Evolutionary conservation across 2,113 vertebrate species (phyloP), one percentile per base, ranked within the genome.

Genomic region (Daubentonia madagascariensis): DNA sequence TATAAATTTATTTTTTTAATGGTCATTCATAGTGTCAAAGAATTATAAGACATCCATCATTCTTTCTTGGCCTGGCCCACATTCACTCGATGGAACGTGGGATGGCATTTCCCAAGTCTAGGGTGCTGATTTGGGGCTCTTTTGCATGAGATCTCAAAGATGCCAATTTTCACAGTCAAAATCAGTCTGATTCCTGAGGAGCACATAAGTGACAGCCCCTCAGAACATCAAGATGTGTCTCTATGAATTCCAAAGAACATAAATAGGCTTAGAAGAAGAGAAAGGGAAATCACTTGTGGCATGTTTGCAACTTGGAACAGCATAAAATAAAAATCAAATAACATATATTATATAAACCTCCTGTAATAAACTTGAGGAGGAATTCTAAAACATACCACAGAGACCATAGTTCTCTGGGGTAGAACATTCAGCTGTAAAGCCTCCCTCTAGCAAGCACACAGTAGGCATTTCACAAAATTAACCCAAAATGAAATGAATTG

Each of bases 261-360:
- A 95, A 96, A 88, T 73, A 80, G 6, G 57, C 78, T 94, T 67
- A 61, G 89, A 94, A 72, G 67, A 92, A 22, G 37, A 88, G 32
- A 92, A 94, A 84, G 45, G n/a, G 80, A 94, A 98, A 89, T 95
- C 8, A 61, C 45, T 89, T 88, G 32, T 63, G 59, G 30, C 37
- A 35, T 65, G n/a, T 92, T 97, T 92, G 87, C 52, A 95, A 20
- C 89, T 87, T 95, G 65, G 79, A 98, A 76, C 18, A 80, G 22
- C 65, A 92, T 57, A 87, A 98, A 95, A 94, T 6, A 92, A 28
- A 40, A 97, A 97, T 93, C 92, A 96, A 93, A 92, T 84, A 68
- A 80, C 45, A 72, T 37, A 48, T 14, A 87, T 59, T 37, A 48
- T 14, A 87, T 59, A 88, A 96, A 92, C 61, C 43, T 90, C 40